phyloP scores from a whole-genome alignment of 2,113 vertebrate genomes.

The Coracopsis vasa region DNA sequence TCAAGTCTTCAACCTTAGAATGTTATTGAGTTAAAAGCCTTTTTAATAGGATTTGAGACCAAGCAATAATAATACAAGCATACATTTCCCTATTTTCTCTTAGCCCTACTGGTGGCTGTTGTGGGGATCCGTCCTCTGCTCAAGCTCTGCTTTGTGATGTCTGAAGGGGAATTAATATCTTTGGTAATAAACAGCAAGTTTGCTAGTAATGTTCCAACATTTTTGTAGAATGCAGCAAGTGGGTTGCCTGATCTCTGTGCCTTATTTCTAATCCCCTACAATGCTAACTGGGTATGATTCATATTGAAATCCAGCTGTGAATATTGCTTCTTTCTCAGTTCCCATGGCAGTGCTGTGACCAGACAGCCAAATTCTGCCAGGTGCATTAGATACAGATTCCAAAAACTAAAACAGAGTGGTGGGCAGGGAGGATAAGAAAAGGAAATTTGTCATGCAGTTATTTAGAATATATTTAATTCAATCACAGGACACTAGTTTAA shows the following conservation, averaged over 20 bases:
- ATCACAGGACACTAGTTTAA: not conserved
- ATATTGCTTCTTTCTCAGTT: constrained; percentile 12
- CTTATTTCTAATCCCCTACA: not conserved
- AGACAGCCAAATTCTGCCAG: not conserved
- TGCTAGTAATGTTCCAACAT: not conserved
- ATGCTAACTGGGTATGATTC: constrained; percentile 11
- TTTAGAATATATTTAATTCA: not conserved
- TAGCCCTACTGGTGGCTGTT: not conserved
- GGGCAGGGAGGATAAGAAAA: not conserved
- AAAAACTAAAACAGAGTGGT: not conserved
- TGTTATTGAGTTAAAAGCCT: not conserved
- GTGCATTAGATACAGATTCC: constrained; percentile 23
- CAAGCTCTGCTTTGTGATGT: not conserved
- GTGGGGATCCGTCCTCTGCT: not conserved
- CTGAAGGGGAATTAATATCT: not conserved
- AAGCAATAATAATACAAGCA: not conserved
- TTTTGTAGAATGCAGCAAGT: not conserved
- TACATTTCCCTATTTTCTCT: not conserved
- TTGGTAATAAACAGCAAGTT: not conserved
- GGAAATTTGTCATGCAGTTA: not conserved
- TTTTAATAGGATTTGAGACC: not conserved
- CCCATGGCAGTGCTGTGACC: constrained; percentile 29
- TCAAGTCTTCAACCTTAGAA: not conserved
- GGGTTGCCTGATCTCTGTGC: not conserved
- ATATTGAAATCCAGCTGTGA: constrained; percentile 6